phyloP scores from a whole-genome alignment of 2,888 invertebrate species.

The Protodeltote pygarga region DNA sequence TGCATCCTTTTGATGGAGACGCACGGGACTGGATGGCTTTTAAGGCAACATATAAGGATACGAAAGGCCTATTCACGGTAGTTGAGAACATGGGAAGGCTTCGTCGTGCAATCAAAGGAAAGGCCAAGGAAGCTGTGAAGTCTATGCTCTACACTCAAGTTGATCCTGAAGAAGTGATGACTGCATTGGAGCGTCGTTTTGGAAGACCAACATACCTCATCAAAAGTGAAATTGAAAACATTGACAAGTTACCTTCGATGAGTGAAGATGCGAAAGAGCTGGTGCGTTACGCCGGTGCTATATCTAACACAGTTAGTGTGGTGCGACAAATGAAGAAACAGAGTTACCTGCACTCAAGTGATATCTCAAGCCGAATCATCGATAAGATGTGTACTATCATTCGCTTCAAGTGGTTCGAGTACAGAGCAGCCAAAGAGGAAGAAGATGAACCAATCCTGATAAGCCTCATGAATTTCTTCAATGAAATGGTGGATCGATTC shows the following conservation, averaged over 20 bases:
- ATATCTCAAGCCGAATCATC: too few relatives aligned
- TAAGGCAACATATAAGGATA: not conserved
- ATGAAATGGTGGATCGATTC: too few relatives aligned
- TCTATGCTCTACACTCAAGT: too few relatives aligned
- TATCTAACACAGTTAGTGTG: not conserved
- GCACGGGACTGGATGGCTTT: not conserved
- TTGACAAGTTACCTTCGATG: not conserved
- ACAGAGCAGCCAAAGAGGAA: too few relatives aligned
- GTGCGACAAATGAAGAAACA: not conserved
- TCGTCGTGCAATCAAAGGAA: too few relatives aligned
- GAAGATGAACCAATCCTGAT: too few relatives aligned
- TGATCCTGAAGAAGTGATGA: too few relatives aligned
- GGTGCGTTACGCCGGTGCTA: not conserved
- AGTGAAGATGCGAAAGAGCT: not conserved
- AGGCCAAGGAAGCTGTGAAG: too few relatives aligned
- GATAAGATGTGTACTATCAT: too few relatives aligned
- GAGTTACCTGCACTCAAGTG: too few relatives aligned
- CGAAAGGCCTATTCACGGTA: not conserved
- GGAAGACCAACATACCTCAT: not conserved
- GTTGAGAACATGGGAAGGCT: not conserved
- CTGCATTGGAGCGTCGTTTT: not conserved
- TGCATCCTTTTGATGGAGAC: not conserved
- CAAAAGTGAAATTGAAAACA: not conserved
- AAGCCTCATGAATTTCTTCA: not conserved
- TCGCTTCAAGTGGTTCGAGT: too few relatives aligned